A percentile compares a stretch with the other conserved stretches of the same genome.
These are phyloP conservation scores for Tortrix viridana DNA, from an alignment of 2,888 invertebrate species.

Conservation along the genomic window DNA sequence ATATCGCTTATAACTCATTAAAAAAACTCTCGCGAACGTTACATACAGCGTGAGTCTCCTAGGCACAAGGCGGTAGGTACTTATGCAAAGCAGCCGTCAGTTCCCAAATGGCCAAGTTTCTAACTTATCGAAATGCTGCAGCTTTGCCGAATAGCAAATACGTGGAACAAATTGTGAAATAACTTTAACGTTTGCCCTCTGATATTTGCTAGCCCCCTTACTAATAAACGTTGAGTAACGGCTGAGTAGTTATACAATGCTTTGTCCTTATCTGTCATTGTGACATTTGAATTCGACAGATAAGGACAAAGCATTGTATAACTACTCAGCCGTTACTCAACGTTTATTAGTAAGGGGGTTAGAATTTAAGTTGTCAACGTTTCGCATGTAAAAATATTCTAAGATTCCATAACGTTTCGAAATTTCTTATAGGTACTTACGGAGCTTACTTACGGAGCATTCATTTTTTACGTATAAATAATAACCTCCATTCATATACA, in stretches of 20 bases:
- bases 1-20: too few relatives aligned
- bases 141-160: conserved; percentile 36
- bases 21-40: not conserved
- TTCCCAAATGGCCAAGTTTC: conserved; percentile 52
- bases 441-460: too few relatives aligned
- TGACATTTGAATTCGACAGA: too few relatives aligned
- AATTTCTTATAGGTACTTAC: not conserved
- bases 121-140: conserved; percentile 51
- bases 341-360: not conserved
- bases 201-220: conserved; percentile 27
- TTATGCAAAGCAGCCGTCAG: conserved; percentile 28
- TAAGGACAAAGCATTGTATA: too few relatives aligned
- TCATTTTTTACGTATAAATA: too few relatives aligned
- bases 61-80: conserved; percentile 5
- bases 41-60: not conserved
- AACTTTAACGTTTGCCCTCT: conserved; percentile 29
- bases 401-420: conserved; percentile 8
- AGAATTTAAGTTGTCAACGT: conserved; percentile 16
- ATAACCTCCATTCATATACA: too few relatives aligned
- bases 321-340: too few relatives aligned
- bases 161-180: conserved; percentile 37
- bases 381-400: conserved; percentile 11
- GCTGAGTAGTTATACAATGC: too few relatives aligned
- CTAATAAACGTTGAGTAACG: too few relatives aligned
- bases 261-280: too few relatives aligned